Conservation (phyloP, 1,140 invertebrate species). For the Caenorhabditis briggsae region DNA sequence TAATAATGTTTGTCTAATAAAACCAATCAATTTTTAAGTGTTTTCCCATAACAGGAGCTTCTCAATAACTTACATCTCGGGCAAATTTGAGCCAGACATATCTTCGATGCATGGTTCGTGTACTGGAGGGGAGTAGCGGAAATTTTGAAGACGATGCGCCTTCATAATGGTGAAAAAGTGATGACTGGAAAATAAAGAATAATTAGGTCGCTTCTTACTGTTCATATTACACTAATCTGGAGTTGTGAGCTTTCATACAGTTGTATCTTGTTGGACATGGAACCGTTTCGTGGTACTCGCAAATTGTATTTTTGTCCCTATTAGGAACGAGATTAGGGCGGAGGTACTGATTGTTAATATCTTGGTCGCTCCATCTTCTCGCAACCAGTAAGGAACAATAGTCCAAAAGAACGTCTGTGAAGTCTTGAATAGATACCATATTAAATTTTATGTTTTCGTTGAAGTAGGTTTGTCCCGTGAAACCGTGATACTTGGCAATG, state of each 20-base stretch:
- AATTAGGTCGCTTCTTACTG: background rate
- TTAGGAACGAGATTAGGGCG: background rate
- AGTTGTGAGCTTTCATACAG: background rate
- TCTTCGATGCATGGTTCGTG: background rate
- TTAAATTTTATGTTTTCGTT: background rate
- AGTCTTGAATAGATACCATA: background rate
- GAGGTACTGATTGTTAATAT: background rate
- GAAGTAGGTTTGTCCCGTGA: too few relatives aligned
- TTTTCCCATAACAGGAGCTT: too few relatives aligned
- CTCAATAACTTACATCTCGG: background rate
- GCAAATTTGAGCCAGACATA: background rate
- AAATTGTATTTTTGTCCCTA: background rate
- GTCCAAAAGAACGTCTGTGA: background rate
- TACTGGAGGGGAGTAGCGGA: background rate
- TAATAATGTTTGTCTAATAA: too few relatives aligned
- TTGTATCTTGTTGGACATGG: background rate
- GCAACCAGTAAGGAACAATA: too few relatives aligned
- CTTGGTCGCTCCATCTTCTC: background rate
- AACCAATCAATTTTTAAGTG: too few relatives aligned
- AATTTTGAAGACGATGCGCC: background rate
- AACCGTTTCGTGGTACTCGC: background rate
- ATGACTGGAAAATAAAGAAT: background rate
- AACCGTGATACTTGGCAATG: background rate
- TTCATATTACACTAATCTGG: background rate
- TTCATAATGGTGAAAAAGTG: background rate